Conservation (phyloP, 2,113 vertebrate species). For the Leucoraja erinaceus region DNA sequence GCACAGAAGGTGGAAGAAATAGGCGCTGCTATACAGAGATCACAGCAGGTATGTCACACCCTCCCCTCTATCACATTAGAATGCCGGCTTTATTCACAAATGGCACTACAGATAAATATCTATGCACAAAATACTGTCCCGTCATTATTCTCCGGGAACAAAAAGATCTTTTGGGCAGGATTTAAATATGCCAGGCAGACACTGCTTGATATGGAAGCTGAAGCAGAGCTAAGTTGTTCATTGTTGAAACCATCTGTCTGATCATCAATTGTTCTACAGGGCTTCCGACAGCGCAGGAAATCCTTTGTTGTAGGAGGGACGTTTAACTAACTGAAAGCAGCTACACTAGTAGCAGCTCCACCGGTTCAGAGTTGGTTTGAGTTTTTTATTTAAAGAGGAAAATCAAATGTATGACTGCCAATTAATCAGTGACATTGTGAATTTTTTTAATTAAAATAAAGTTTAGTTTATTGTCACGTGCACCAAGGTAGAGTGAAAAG, state of each 20-base stretch:
- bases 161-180: constrained; percentile 43
- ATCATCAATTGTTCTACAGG: background rate
- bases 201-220: constrained; percentile 39
- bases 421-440: background rate
- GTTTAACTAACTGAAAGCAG: background rate
- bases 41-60: constrained; percentile 74
- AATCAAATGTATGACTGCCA: background rate
- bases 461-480: too few species aligned
- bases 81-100: background rate
- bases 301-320: background rate
- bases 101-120: background rate
- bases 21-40: constrained; percentile 77
- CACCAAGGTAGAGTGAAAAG: too few species aligned
- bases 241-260: constrained; percentile 43
- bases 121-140: background rate
- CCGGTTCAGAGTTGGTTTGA: background rate
- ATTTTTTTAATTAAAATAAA: background rate
- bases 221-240: constrained; percentile 41
- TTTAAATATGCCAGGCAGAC: constrained; percentile 32
- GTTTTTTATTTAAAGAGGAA: background rate
- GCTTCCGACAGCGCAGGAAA: background rate
- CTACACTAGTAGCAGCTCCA: background rate
- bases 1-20: constrained; percentile 79
- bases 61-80: background rate
- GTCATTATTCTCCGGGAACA: constrained; percentile 40